phyloP scores from a whole-genome alignment of 2,797 vertebrate genomes.

The Megalops cyprinoides region DNA sequence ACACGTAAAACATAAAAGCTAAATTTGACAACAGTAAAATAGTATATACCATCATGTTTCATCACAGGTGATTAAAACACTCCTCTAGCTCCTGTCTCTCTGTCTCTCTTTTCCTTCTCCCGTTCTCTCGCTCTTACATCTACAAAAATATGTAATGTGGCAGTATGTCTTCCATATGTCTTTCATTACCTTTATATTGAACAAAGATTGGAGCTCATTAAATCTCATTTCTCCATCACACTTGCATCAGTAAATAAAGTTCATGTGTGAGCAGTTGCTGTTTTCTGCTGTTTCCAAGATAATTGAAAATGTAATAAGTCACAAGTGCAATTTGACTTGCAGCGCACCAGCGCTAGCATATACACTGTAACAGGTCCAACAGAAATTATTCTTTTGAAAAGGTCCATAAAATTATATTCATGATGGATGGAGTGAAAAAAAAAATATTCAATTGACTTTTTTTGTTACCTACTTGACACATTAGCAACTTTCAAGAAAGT shows the following conservation, averaged over 20 bases:
- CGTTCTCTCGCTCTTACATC: background rate
- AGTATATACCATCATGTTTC: no score
- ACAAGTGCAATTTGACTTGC: slow-evolving; percentile 83
- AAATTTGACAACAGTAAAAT: no score
- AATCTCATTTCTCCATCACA: slow-evolving; percentile 67
- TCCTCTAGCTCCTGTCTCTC: background rate
- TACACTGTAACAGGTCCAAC: slow-evolving; percentile 87
- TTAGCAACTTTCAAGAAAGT: slow-evolving; percentile 42
- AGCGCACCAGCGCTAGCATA: slow-evolving; percentile 81
- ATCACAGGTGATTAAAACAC: no score
- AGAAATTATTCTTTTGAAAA: slow-evolving; percentile 90
- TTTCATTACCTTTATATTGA: slow-evolving; percentile 61
- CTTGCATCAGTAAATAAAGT: slow-evolving; percentile 74
- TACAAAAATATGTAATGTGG: background rate
- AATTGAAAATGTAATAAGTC: slow-evolving; percentile 88
- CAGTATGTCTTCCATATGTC: slow-evolving; percentile 35
- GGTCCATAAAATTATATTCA: slow-evolving; percentile 86
- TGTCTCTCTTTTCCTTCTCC: background rate
- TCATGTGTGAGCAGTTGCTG: slow-evolving; percentile 71
- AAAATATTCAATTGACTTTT: slow-evolving; percentile 88
- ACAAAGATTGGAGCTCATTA: slow-evolving; percentile 61
- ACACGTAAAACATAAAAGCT: no score
- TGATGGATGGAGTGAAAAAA: slow-evolving; percentile 89
- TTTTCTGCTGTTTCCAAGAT: slow-evolving; percentile 77
- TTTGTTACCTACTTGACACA: slow-evolving; percentile 35